Evolutionary conservation across 2,888 invertebrate species (phyloP).

Genomic region (Scelioninae gen. 1): DNA sequence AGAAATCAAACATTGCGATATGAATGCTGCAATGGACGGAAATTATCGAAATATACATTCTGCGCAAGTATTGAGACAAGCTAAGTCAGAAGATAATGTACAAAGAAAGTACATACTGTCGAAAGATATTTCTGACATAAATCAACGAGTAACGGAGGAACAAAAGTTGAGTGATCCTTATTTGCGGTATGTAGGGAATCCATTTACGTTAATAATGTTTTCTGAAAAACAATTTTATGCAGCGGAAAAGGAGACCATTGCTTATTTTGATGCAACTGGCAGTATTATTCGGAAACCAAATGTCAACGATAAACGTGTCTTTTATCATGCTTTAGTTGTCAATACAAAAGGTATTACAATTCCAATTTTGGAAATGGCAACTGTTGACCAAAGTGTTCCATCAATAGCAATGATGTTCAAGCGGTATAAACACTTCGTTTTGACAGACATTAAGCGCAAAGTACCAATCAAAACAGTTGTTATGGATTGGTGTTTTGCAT

Average conservation of each 20-base stretch:
- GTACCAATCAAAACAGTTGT: conserved; percentile 19
- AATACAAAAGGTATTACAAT: conserved; percentile 15
- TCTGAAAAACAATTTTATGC: conserved; percentile 5
- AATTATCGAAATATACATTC: not conserved
- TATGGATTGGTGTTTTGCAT: conserved; percentile 47
- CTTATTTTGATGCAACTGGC: conserved; percentile 25
- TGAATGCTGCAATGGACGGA: not conserved
- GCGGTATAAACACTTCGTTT: conserved; percentile 15
- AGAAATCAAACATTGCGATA: no score
- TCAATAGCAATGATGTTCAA: conserved; percentile 17
- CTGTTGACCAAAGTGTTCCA: conserved; percentile 13
- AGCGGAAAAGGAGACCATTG: not conserved
- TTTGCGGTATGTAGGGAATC: not conserved
- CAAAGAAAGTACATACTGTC: not conserved
- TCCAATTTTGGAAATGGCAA: conserved; percentile 36
- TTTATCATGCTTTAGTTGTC: conserved; percentile 34
- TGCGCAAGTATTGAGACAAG: conserved; percentile 21
- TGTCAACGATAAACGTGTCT: not conserved
- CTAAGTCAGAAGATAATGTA: not conserved
- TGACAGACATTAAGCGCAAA: not conserved
- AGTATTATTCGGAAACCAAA: conserved; percentile 1
- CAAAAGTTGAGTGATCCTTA: not conserved
- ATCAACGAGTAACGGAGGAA: not conserved
- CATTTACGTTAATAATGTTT: conserved; percentile 6
- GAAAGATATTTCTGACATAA: conserved; percentile 19